Conservation (phyloP, 2,797 vertebrate species). For the Orestias chungarensis region DNA sequence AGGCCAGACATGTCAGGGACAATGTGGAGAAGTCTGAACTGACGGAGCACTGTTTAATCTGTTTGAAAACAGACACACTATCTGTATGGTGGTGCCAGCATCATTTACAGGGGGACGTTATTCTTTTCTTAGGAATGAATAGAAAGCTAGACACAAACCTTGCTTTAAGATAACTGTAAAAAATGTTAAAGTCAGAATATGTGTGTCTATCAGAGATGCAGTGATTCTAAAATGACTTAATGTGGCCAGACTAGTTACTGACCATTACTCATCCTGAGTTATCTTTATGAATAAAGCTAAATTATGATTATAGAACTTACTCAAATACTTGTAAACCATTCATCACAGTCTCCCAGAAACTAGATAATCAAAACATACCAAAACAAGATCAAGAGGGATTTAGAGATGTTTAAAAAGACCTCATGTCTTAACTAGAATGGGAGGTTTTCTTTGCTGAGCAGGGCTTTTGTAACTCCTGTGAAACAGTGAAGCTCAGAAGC, state of each 20-base stretch:
- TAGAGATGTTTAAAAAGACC: neutral
- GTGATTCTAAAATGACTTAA: neutral
- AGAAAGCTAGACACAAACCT: neutral
- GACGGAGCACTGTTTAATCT: neutral
- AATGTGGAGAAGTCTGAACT: too few relatives aligned
- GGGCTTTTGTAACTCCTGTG: constrained; percentile 16
- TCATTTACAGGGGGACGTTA: neutral
- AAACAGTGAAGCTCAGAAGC: constrained; percentile 16
- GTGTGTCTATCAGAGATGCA: neutral
- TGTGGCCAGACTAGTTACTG: neutral
- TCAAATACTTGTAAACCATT: neutral
- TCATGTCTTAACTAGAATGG: neutral
- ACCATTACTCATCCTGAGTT: neutral
- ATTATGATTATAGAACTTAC: neutral
- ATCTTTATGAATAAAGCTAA: neutral
- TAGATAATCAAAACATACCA: neutral
- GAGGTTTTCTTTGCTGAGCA: neutral
- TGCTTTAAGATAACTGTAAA: neutral
- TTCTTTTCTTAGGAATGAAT: neutral
- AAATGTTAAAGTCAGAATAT: neutral
- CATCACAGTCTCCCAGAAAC: neutral
- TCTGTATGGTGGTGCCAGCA: too few relatives aligned
- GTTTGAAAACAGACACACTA: too few relatives aligned
- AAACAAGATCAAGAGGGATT: neutral
- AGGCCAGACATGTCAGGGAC: too few relatives aligned